Base-by-base conservation (phyloP, 2,113 vertebrate genomes). In the Eulemur macaco region DNA sequence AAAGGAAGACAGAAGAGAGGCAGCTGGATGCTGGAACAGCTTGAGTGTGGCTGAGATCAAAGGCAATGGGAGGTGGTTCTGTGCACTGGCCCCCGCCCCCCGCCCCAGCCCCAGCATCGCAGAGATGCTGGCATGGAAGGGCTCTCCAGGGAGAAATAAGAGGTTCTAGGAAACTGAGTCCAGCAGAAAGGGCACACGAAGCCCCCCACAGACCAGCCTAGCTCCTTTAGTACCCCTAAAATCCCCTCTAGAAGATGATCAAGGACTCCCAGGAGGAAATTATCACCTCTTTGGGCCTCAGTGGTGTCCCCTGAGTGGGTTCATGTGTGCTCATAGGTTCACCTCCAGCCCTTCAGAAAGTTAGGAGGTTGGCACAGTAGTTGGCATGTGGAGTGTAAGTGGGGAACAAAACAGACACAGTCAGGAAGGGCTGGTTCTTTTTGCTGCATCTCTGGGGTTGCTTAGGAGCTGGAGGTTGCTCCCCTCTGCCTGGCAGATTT, bases 11-110 rank as follows among this genome's bases (percentile, higher is more conserved):
- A 91, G 85, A 87, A 94, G 86, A 94, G 95, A 95, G 86, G 93
- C 93, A 87, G 95, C 68, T 20, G 85, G 12, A 56, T 45, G 92
- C 39, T 0, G 0, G 90, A 96, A 95, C 27, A 89, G 81, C 97
- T 0, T 76, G 95, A 97, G 20, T 95, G 74, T 96, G 96, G 95
- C 83, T 93, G 60, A 97, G 97, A 98, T 98, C 96, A 98, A 98
- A 98, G 98, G 31, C 94, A 97, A 4, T 15, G 47, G 83, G 93
- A 84, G 20, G 34, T 50, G 56, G 13, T 9, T n/a, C 73, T 18
- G 9, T 0, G 5, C 3, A 8, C 31, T 6, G 9, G 1, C 39
- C 37, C n/a, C 29, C 12, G 3, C 10, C 20, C 74, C 37, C 11
- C 50, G 18, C 37, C 31, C 52, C 20, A 58, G 23, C 34, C 31